These are phyloP conservation scores for Ciconia nigra DNA, from an alignment of 2,797 vertebrate species.

Conservation along the genomic window DNA sequence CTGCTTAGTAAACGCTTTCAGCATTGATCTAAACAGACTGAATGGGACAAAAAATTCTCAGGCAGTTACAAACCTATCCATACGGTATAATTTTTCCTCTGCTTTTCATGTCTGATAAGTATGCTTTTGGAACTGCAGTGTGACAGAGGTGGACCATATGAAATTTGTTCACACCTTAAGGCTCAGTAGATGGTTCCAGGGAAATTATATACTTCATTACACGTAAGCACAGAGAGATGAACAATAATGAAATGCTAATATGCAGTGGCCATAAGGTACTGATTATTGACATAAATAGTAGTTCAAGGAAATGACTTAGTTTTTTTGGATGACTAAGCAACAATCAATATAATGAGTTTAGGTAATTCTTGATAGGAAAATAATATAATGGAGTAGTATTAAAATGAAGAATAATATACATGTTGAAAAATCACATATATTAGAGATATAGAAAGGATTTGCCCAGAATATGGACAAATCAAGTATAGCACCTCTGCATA, in stretches of 20 bases:
- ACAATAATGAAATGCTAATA: conserved; percentile 23
- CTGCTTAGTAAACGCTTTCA: not conserved
- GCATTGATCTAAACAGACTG: not conserved
- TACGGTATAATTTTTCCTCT: not conserved
- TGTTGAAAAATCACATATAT: not conserved
- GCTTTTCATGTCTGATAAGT: not conserved
- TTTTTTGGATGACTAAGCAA: not conserved
- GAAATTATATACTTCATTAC: conserved; percentile 35
- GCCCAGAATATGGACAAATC: not conserved
- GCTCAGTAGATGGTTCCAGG: not conserved
- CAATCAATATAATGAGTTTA: not conserved
- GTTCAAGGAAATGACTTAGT: not conserved
- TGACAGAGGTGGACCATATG: not conserved
- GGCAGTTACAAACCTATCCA: not conserved
- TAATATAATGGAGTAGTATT: not conserved
- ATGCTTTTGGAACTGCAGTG: not conserved
- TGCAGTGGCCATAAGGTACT: not conserved
- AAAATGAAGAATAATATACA: not conserved
- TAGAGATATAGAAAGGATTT: not conserved
- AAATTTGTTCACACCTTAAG: conserved; percentile 40
- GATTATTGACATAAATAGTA: not conserved
- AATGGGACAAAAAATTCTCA: not conserved
- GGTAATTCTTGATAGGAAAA: not conserved
- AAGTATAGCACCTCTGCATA: not conserved
- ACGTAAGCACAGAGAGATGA: not conserved